phyloP scores from a whole-genome alignment of 2,797 vertebrate genomes.

The Natrix natrix region DNA sequence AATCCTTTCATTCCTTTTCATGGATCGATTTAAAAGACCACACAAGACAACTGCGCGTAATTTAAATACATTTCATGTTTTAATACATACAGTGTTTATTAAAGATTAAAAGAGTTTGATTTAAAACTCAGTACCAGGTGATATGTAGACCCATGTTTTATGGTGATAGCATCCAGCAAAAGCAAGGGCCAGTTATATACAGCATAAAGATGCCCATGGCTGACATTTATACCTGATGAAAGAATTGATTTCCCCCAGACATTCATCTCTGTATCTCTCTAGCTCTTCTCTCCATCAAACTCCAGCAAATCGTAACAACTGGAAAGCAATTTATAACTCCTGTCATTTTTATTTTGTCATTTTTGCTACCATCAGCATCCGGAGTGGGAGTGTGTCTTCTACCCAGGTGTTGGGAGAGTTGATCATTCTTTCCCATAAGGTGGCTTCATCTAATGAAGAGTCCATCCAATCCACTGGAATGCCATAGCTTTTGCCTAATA shows the following conservation, averaged over 20 bases:
- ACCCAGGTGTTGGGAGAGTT: slow-evolving; percentile 83
- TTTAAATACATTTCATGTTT: slow-evolving; percentile 10
- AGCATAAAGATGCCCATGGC: neutral
- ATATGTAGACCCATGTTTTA: slow-evolving; percentile 30
- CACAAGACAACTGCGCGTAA: neutral
- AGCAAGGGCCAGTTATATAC: neutral
- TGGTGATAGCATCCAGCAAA: neutral
- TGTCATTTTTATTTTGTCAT: slow-evolving; percentile 69
- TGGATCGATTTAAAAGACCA: neutral
- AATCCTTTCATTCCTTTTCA: neutral
- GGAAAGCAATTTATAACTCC: neutral
- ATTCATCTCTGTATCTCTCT: neutral
- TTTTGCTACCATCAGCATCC: slow-evolving; percentile 85
- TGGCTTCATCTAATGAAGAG: slow-evolving; percentile 82
- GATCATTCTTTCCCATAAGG: slow-evolving; percentile 89
- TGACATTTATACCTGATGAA: neutral
- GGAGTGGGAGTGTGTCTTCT: slow-evolving; percentile 85
- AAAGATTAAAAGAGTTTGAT: slow-evolving; percentile 16
- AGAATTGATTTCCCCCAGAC: neutral
- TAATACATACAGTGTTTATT: slow-evolving; percentile 12
- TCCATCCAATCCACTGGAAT: slow-evolving; percentile 91
- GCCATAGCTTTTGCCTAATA: slow-evolving; percentile 88
- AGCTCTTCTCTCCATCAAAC: slow-evolving; percentile 7
- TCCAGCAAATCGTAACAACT: slow-evolving; percentile 4
- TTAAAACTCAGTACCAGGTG: slow-evolving; percentile 15